Evolutionary conservation across 2,888 invertebrate genomes (phyloP).

Genomic region (Linyphia triangularis): DNA sequence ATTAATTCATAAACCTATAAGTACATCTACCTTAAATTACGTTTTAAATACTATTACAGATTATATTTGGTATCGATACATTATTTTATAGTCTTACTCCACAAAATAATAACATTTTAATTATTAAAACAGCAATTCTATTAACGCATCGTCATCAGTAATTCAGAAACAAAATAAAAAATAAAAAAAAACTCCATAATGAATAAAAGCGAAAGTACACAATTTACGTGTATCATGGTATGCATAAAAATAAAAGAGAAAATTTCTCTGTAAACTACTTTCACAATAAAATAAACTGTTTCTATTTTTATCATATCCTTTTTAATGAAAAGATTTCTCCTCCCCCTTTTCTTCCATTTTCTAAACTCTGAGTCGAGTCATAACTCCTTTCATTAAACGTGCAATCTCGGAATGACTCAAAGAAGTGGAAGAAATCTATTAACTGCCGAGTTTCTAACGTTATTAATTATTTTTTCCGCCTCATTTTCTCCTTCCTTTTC

Average conservation of each 20-base stretch:
- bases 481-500: constrained; percentile 55
- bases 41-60: too few relatives aligned
- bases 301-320: constrained; percentile 33
- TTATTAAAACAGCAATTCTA: too few relatives aligned
- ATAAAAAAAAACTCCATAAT: not conserved
- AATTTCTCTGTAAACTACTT: not conserved
- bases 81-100: too few relatives aligned
- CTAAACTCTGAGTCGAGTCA: constrained; percentile 28
- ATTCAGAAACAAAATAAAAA: too few relatives aligned
- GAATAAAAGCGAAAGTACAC: not conserved
- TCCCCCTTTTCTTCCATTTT: not conserved
- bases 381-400: constrained; percentile 70
- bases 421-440: constrained; percentile 67
- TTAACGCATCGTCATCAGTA: too few relatives aligned
- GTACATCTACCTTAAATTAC: too few relatives aligned
- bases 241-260: not conserved
- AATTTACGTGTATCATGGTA: not conserved
- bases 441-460: constrained; percentile 67
- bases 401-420: constrained; percentile 46
- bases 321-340: constrained; percentile 41
- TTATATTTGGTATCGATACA: too few relatives aligned
- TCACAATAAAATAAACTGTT: constrained; percentile 7
- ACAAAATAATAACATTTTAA: too few relatives aligned
- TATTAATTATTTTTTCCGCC: constrained; percentile 70
- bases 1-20: too few relatives aligned